Evolutionary conservation across 2,888 invertebrate species (phyloP), one percentile per base, ranked within the genome.

Genomic region (Acrobasis suavella): DNA sequence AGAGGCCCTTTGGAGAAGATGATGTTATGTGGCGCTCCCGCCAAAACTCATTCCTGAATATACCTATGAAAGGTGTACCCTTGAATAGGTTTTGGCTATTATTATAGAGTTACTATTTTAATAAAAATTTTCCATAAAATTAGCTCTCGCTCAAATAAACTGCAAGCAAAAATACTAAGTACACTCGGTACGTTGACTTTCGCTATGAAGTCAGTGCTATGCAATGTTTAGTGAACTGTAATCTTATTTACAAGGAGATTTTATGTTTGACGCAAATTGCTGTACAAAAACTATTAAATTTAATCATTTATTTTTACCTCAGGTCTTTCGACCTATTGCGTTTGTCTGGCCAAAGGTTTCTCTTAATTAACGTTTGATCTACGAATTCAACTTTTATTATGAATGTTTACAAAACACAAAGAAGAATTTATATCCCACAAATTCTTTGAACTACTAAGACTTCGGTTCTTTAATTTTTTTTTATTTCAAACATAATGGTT

Each of bases 361-460:
- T 46, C 46, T 46, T n/a, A 42, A 32, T 12, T 37, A n/a, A 54
- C 39, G 38, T 55, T 55, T 55, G 39, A 55, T 55, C 16, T 16
- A 55, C 15, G 9, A 39, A 39, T 15, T 14, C 14, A 16, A 55
- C 39, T 39, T 55, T 16, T 10, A 15, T 55, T 39, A 38, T 15
- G 55, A 55, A 39, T 55, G 55, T 55, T 55, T 55, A 55, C 39
- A 55, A 55, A 55, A 55, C 17, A 39, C 55, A 55, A 16, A 39
- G 38, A 55, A 55, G 16, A 55, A 39, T 39, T n/a, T 39, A 55
- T 55, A 55, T 55, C 55, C 55, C 55, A 55, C 55, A 55, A 55
- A 55, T 39, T 55, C 55, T 39, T 55, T 55, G 54, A 55, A 16
- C 55, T 55, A 39, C 39, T 39, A 15, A 39, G 16, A 16, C 55